These are phyloP conservation scores for Cremastinae sp. DNA, from an alignment of 2,888 invertebrate genomes.

Conservation along the genomic window DNA sequence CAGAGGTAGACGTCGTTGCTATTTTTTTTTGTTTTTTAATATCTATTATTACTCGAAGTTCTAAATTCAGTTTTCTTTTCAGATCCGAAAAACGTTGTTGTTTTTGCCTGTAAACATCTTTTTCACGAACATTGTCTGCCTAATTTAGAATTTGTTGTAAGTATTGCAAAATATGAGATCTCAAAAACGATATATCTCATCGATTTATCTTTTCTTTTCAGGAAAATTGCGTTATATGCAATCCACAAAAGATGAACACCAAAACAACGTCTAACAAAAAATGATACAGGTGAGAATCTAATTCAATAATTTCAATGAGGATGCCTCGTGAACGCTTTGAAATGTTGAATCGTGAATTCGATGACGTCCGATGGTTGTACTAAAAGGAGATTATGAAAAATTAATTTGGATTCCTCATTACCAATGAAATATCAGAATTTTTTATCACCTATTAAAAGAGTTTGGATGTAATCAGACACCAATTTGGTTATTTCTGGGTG, in stretches of 20 bases:
- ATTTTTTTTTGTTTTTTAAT: constrained; percentile 1
- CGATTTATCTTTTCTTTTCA: constrained; percentile 71
- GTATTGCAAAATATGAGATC: constrained; percentile 39
- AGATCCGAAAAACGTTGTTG: constrained; percentile 88
- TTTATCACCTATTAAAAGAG: constrained; percentile 83
- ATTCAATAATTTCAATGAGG: constrained; percentile 40
- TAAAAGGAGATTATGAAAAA: constrained; percentile 54
- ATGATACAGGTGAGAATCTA: constrained; percentile 65
- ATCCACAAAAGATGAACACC: constrained; percentile 76
- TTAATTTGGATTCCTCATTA: neutral
- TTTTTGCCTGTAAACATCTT: constrained; percentile 94
- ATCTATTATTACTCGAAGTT: no score
- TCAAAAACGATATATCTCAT: no score
- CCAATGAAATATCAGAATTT: neutral
- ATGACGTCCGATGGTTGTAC: constrained; percentile 73
- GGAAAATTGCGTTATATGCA: constrained; percentile 83
- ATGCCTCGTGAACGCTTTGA: constrained; percentile 66
- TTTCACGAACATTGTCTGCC: constrained; percentile 93
- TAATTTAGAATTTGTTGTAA: constrained; percentile 77
- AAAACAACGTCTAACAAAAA: constrained; percentile 65
- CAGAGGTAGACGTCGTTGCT: constrained; percentile 82
- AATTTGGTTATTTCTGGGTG: constrained; percentile 83
- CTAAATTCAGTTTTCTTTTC: constrained; percentile 47
- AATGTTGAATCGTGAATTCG: constrained; percentile 73
- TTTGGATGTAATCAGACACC: constrained; percentile 84